These are phyloP conservation scores for Pseudorectes ferrugineus DNA, from an alignment of 2,113 vertebrate species.

Conservation along the genomic window DNA sequence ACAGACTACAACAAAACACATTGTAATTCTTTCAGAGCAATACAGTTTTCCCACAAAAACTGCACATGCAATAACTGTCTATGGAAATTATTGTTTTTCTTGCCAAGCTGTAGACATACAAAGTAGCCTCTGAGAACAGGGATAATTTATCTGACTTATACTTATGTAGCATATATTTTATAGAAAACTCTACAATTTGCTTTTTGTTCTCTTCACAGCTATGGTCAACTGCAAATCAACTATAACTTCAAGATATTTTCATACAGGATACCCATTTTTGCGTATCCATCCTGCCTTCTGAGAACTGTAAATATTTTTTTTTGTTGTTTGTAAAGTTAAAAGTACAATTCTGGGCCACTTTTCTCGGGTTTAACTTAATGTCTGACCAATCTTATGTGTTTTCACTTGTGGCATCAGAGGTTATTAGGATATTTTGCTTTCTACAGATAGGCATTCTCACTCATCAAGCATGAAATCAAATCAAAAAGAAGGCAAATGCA, in stretches of 20 bases:
- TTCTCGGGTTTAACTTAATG: background rate
- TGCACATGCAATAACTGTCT: background rate
- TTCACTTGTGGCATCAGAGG: background rate
- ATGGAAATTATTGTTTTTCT: background rate
- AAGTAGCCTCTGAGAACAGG: background rate
- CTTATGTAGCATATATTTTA: background rate
- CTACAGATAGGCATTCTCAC: background rate
- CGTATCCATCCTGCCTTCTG: background rate
- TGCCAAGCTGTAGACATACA: background rate
- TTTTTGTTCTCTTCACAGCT: background rate
- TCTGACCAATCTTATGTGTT: background rate
- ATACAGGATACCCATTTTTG: background rate
- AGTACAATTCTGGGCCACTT: background rate
- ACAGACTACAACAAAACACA: background rate
- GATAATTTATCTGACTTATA: background rate
- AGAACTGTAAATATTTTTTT: background rate
- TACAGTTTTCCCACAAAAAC: background rate
- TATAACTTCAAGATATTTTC: background rate
- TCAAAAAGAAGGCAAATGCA: background rate
- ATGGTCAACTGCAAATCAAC: background rate
- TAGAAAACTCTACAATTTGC: background rate
- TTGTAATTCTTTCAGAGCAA: background rate
- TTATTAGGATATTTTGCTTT: background rate
- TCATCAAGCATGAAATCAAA: background rate
- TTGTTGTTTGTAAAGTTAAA: background rate